Evolutionary conservation across 2,113 vertebrate genomes (phyloP).

Genomic region (Pseudopipra pipra): DNA sequence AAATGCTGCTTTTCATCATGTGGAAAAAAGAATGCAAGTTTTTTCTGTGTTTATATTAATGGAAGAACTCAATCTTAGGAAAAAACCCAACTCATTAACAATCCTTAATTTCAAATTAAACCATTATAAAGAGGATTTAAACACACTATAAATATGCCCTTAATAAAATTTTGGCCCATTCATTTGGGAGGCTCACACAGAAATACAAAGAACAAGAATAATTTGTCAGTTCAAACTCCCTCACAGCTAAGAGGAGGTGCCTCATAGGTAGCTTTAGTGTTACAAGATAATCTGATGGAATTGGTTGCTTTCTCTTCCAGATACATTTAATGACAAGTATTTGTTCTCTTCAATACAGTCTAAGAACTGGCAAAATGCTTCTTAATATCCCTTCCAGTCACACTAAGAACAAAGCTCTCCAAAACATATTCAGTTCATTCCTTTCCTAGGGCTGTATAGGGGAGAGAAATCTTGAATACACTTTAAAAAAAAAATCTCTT

Average conservation of each 20-base stretch:
- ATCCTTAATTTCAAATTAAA: background rate
- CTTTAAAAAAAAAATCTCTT: background rate
- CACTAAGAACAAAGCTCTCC: background rate
- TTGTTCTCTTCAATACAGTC: background rate
- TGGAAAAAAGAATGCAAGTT: background rate
- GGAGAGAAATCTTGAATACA: background rate
- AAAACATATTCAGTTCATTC: background rate
- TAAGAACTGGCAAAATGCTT: background rate
- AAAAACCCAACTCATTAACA: background rate
- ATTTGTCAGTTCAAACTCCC: background rate
- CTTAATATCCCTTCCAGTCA: background rate
- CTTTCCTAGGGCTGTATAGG: background rate
- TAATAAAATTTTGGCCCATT: background rate
- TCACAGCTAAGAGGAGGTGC: background rate
- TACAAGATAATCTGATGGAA: background rate
- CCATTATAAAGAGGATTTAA: background rate
- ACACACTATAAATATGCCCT: background rate
- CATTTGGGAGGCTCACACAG: background rate
- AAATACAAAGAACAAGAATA: background rate
- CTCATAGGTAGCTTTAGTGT: background rate
- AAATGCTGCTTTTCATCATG: background rate
- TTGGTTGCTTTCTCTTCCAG: background rate
- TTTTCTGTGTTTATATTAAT: background rate
- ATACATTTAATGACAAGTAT: background rate
- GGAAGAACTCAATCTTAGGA: background rate